Conservation (phyloP, 1,140 invertebrate species). For the Muscidifurax raptorellus region DNA sequence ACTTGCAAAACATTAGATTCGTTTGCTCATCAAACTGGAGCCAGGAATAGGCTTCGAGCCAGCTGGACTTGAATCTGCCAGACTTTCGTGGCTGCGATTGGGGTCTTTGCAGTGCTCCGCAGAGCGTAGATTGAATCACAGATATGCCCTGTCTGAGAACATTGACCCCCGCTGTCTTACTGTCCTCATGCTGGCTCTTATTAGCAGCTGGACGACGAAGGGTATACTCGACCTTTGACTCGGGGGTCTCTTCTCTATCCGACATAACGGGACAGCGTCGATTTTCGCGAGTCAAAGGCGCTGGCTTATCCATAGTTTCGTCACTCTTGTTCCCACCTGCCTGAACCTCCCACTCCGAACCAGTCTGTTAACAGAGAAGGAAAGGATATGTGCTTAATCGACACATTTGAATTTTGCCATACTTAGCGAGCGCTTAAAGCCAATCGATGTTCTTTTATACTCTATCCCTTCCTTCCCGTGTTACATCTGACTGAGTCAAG, state of each 20-base stretch:
- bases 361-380: conserved; percentile 83
- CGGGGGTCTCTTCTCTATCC: conserved; percentile 15
- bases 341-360: conserved; percentile 69
- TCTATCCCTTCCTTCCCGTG: conserved; percentile 71
- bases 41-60: conserved; percentile 82
- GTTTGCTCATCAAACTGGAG: conserved; percentile 80
- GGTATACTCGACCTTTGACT: background rate
- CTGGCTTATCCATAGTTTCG: conserved; percentile 67
- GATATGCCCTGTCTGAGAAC: conserved; percentile 70
- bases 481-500: conserved; percentile 59
- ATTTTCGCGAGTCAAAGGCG: conserved; percentile 19
- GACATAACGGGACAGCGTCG: background rate
- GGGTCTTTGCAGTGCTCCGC: conserved; percentile 52
- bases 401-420: conserved; percentile 63
- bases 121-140: conserved; percentile 72
- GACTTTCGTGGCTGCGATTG: conserved; percentile 73
- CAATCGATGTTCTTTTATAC: conserved; percentile 56
- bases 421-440: conserved; percentile 58
- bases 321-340: conserved; percentile 67
- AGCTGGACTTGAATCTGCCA: conserved; percentile 79
- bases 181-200: background rate
- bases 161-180: conserved; percentile 30
- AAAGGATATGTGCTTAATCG: conserved; percentile 78
- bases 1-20: conserved; percentile 85
- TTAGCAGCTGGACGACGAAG: conserved; percentile 40